Percentiles rank a stretch among this genome's conserved stretches.
phyloP scores from a whole-genome alignment of 2,888 invertebrate genomes.

The Mactromeris polynyma region DNA sequence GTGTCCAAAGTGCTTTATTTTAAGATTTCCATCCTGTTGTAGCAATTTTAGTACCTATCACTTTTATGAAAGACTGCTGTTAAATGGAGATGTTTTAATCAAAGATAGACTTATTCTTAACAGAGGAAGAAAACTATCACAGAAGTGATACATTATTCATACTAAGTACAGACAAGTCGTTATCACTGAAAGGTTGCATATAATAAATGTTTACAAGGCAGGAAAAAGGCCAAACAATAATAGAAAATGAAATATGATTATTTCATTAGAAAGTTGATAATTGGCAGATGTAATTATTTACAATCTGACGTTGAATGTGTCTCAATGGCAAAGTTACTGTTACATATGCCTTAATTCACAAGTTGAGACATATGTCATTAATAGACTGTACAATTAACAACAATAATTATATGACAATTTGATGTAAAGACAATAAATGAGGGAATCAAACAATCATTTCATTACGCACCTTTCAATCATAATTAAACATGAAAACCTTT shows the following conservation, averaged over 20 bases:
- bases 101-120: background rate
- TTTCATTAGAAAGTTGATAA: background rate
- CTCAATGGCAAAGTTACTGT: background rate
- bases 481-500: constrained; percentile 63
- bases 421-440: background rate
- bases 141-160: background rate
- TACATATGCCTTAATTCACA: too few species aligned
- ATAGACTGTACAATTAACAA: background rate
- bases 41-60: too few species aligned
- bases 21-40: too few species aligned
- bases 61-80: background rate
- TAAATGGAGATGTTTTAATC: background rate
- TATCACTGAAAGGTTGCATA: background rate
- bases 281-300: background rate
- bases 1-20: too few species aligned
- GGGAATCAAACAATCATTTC: constrained; percentile 19
- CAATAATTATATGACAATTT: background rate
- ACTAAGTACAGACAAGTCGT: constrained; percentile 2
- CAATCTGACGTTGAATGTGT: background rate
- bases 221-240: background rate
- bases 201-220: background rate
- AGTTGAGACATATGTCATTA: background rate
- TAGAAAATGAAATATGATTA: background rate
- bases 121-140: background rate
- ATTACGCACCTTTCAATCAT: constrained; percentile 43